Conservation (phyloP, 2,888 invertebrate genomes). For the Pandemis corylana region DNA sequence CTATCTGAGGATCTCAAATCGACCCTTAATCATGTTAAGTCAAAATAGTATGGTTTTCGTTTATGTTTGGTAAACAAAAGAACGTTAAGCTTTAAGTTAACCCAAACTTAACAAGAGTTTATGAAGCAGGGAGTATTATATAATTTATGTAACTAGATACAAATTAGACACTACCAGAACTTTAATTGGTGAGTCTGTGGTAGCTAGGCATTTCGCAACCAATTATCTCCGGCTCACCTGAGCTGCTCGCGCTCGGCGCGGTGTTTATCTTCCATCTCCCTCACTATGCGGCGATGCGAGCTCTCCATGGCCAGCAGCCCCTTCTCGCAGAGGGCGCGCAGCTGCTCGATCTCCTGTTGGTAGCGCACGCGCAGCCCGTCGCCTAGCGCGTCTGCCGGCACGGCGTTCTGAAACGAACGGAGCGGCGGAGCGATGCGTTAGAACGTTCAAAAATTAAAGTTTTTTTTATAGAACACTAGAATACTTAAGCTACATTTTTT, state of each 20-base stretch:
- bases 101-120: no score
- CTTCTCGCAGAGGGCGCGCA: slow-evolving; percentile 94
- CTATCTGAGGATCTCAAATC: no score
- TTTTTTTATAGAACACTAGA: no score
- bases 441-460: neutral
- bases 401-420: slow-evolving; percentile 76
- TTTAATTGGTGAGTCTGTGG: neutral
- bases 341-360: slow-evolving; percentile 94
- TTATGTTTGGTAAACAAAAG: no score
- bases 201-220: no score
- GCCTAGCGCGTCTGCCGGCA: slow-evolving; percentile 85
- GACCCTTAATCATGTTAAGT: no score
- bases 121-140: no score
- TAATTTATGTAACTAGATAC: no score
- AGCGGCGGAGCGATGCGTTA: neutral
- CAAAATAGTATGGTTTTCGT: no score
- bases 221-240: slow-evolving; percentile 58
- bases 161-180: neutral
- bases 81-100: no score
- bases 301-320: slow-evolving; percentile 96
- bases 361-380: slow-evolving; percentile 89
- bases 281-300: slow-evolving; percentile 93
- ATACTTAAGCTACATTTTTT: neutral
- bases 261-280: slow-evolving; percentile 96
- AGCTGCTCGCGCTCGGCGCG: slow-evolving; percentile 92